phyloP scores from a whole-genome alignment of 1,140 invertebrate genomes.

The Papilio xuthus region DNA sequence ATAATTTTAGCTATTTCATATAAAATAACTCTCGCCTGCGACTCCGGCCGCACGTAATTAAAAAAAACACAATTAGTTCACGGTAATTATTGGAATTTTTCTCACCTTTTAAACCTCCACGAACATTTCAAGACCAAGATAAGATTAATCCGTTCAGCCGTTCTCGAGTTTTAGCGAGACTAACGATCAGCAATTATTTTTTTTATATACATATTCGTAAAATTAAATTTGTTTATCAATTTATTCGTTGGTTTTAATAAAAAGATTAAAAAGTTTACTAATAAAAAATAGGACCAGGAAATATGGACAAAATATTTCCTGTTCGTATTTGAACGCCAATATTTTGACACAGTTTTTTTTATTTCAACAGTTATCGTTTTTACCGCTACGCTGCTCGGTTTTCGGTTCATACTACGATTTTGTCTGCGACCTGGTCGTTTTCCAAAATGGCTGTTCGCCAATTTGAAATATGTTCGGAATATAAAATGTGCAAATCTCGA shows the following conservation, averaged over 20 bases:
- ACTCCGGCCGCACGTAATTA: too few species aligned
- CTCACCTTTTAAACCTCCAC: too few species aligned
- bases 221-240: too few species aligned
- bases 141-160: too few species aligned
- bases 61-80: too few species aligned
- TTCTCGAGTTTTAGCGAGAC: too few species aligned
- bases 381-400: background rate
- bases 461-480: slow-evolving; percentile 16
- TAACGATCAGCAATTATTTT: too few species aligned
- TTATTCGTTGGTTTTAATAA: too few species aligned
- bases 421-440: slow-evolving; percentile 1
- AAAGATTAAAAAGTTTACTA: background rate
- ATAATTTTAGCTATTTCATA: background rate
- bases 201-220: too few species aligned
- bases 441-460: slow-evolving; percentile 27
- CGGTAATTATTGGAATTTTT: too few species aligned
- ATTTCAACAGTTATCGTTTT: slow-evolving; percentile 13
- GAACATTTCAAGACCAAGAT: too few species aligned
- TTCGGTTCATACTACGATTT: background rate
- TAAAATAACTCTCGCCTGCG: too few species aligned
- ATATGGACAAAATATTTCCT: background rate
- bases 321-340: background rate
- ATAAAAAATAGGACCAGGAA: background rate
- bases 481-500: slow-evolving; percentile 15
- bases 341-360: background rate